These are phyloP conservation scores for Mycetomoellerius zeteki DNA, from an alignment of 1,140 invertebrate species.

Conservation along the genomic window DNA sequence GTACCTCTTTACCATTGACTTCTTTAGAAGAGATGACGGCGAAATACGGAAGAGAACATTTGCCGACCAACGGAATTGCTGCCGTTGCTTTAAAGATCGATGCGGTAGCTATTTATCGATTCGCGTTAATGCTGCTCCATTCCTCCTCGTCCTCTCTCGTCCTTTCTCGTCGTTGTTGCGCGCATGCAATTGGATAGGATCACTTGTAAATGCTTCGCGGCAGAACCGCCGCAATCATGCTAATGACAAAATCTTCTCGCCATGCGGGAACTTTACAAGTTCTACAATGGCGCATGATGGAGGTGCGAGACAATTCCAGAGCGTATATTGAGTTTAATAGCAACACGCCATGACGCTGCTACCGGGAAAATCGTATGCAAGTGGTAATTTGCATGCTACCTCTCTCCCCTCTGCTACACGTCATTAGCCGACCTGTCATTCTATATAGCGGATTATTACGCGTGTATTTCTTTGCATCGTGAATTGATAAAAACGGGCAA, in stretches of 20 bases:
- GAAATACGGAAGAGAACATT: conserved; percentile 12
- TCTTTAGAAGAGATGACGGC: not conserved
- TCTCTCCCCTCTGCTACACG: conserved; percentile 17
- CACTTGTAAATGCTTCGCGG: conserved; percentile 45
- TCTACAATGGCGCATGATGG: conserved; percentile 46
- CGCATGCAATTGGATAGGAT: conserved; percentile 42
- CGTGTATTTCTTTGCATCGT: conserved; percentile 45
- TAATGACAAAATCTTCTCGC: conserved; percentile 60
- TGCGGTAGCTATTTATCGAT: conserved; percentile 18
- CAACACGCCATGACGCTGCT: conserved; percentile 46
- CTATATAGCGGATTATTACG: conserved; percentile 39
- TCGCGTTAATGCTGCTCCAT: conserved; percentile 2
- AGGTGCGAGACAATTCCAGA: conserved; percentile 59
- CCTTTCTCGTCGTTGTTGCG: not conserved
- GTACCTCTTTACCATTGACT: conserved; percentile 20
- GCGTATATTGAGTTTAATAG: conserved; percentile 54
- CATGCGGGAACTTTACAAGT: conserved; percentile 57
- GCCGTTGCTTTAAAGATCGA: not conserved
- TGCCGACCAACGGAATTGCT: not conserved
- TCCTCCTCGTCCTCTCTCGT: not conserved
- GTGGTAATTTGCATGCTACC: conserved; percentile 59
- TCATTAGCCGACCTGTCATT: conserved; percentile 56
- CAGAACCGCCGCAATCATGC: conserved; percentile 55
- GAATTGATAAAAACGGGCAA: conserved; percentile 44
- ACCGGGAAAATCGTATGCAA: conserved; percentile 51